Conservation (phyloP, 2,888 invertebrate species). For the Apotomis turbidana region DNA sequence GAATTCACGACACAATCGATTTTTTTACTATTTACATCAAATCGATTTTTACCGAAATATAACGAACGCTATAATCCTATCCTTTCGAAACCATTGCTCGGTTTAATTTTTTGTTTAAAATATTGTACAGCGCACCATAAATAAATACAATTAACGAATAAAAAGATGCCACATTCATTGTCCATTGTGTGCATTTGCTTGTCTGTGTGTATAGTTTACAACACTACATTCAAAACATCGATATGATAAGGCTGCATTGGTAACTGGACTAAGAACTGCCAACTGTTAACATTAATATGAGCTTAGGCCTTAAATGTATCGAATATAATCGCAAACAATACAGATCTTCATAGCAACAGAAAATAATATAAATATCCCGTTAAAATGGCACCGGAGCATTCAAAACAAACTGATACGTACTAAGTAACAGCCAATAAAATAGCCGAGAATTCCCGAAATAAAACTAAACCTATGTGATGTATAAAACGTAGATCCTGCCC, state of each 20-base stretch:
- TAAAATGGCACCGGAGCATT: constrained; percentile 64
- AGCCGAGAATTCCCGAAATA: constrained; percentile 46
- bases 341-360: constrained; percentile 16
- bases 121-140: background rate
- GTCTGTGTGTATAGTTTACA: constrained; percentile 1
- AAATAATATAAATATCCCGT: constrained; percentile 33
- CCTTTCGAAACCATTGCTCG: no score
- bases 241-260: constrained; percentile 25
- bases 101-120: no score
- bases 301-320: constrained; percentile 32
- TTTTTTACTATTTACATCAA: background rate
- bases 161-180: constrained; percentile 10
- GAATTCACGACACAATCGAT: background rate
- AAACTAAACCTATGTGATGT: constrained; percentile 52
- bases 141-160: constrained; percentile 10
- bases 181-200: constrained; percentile 34
- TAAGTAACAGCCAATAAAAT: constrained; percentile 67
- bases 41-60: background rate
- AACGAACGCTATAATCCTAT: background rate
- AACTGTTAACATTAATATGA: constrained; percentile 12
- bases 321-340: constrained; percentile 19
- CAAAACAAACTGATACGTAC: constrained; percentile 54
- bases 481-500: constrained; percentile 51
- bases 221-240: constrained; percentile 9
- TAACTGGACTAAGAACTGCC: constrained; percentile 28